phyloP scores from a whole-genome alignment of 2,797 vertebrate genomes.

The Lemur catta region DNA sequence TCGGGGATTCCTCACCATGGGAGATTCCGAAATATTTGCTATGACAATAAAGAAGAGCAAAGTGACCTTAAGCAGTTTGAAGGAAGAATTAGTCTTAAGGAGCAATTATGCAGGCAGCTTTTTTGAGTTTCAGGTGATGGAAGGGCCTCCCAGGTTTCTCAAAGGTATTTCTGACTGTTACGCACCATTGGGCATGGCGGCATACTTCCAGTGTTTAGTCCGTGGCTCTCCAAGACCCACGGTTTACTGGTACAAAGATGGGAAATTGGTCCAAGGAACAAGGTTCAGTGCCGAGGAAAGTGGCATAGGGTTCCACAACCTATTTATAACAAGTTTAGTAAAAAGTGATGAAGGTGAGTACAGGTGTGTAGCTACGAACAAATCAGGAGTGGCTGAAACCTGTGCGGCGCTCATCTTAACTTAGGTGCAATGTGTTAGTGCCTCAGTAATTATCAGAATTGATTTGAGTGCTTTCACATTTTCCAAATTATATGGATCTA shows the following conservation, averaged over 20 bases:
- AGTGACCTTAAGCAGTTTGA: constrained; percentile 73
- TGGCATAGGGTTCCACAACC: constrained; percentile 90
- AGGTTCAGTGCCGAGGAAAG: constrained; percentile 92
- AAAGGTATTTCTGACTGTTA: constrained; percentile 90
- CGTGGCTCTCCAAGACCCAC: constrained; percentile 91
- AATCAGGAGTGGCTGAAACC: constrained; percentile 89
- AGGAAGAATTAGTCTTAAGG: constrained; percentile 87
- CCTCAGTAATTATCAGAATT: neutral
- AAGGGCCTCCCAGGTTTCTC: constrained; percentile 91
- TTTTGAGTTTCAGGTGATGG: constrained; percentile 95
- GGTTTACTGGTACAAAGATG: constrained; percentile 93
- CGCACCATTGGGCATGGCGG: constrained; percentile 89
- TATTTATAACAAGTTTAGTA: constrained; percentile 91
- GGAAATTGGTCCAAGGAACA: constrained; percentile 85
- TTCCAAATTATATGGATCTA: neutral
- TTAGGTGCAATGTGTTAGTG: constrained; percentile 64
- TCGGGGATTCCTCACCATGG: constrained; percentile 88
- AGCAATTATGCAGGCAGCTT: constrained; percentile 86
- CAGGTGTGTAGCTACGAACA: constrained; percentile 92
- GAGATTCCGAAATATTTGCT: constrained; percentile 81
- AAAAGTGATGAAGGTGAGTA: constrained; percentile 92
- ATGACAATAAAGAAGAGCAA: constrained; percentile 79
- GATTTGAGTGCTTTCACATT: neutral
- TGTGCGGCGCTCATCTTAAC: constrained; percentile 89
- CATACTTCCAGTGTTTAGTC: constrained; percentile 93